phyloP scores from a whole-genome alignment of 2,888 invertebrate species.

The Unio pictorum region DNA sequence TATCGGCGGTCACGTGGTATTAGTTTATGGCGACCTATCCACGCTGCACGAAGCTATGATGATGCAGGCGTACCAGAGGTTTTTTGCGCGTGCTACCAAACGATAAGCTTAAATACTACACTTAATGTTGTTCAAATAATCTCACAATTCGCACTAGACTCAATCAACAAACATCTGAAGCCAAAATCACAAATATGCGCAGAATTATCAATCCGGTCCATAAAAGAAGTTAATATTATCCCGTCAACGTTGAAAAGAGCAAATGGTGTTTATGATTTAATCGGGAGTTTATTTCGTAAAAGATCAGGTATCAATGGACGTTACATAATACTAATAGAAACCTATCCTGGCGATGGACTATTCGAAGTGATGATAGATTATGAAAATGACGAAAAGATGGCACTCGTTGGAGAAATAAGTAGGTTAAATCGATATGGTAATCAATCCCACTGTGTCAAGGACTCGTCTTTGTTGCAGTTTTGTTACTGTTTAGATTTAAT shows the following conservation, averaged over 20 bases:
- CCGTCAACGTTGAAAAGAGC: too few relatives aligned
- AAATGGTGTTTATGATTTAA: too few relatives aligned
- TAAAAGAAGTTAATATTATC: too few relatives aligned
- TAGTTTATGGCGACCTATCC: conserved; percentile 84
- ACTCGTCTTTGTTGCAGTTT: conserved; percentile 20
- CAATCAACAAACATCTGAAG: conserved; percentile 79
- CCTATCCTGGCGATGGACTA: conserved; percentile 79
- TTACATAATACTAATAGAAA: conserved; percentile 78
- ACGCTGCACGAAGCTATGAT: conserved; percentile 81
- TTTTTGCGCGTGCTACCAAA: conserved; percentile 90
- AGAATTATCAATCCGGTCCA: too few relatives aligned
- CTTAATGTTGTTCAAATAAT: conserved; percentile 76
- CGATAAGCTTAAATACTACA: conserved; percentile 75
- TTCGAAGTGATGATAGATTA: conserved; percentile 85
- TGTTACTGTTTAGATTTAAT: conserved; percentile 19
- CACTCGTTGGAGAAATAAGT: conserved; percentile 78
- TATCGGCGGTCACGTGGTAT: conserved; percentile 22
- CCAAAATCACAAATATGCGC: conserved; percentile 21
- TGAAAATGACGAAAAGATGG: conserved; percentile 67
- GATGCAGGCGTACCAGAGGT: conserved; percentile 84
- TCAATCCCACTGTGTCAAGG: conserved; percentile 68
- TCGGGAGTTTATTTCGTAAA: too few relatives aligned
- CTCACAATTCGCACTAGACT: conserved; percentile 76
- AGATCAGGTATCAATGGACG: conserved; percentile 17
- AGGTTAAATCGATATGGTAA: conserved; percentile 70